Conservation (phyloP, 2,888 invertebrate species). For the Melieria omissa region DNA sequence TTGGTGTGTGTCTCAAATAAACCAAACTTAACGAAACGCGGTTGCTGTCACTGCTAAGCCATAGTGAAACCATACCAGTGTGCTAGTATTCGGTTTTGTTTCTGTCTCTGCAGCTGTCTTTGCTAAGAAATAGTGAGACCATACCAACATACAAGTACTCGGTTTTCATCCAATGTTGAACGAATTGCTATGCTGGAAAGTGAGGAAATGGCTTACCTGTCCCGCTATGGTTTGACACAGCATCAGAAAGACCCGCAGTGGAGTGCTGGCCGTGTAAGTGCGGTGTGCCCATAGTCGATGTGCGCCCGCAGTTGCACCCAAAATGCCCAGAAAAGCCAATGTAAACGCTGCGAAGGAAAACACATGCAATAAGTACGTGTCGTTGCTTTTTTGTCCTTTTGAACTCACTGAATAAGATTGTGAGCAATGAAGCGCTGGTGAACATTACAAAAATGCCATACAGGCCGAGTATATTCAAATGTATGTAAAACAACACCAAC, state of each 20-base stretch:
- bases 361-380: slow-evolving; percentile 21
- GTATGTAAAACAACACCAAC: slow-evolving; percentile 78
- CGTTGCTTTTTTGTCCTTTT: slow-evolving; percentile 13
- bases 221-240: slow-evolving; percentile 87
- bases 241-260: slow-evolving; percentile 80
- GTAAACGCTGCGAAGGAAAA: slow-evolving; percentile 71
- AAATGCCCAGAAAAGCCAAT: slow-evolving; percentile 73
- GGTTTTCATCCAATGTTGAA: neutral
- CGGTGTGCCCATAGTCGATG: slow-evolving; percentile 94
- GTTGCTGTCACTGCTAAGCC: no score
- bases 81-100: neutral
- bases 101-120: no score
- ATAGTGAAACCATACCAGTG: no score
- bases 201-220: slow-evolving; percentile 73
- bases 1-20: no score
- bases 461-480: slow-evolving; percentile 76
- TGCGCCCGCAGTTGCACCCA: slow-evolving; percentile 91
- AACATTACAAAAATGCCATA: slow-evolving; percentile 74
- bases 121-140: no score
- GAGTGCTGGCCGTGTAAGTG: slow-evolving; percentile 80
- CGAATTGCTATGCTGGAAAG: neutral
- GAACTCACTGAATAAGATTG: slow-evolving; percentile 74
- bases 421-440: slow-evolving; percentile 72
- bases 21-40: no score
- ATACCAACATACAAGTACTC: neutral